Evolutionary conservation across 2,113 vertebrate genomes (phyloP).

Genomic region (Mobula birostris): DNA sequence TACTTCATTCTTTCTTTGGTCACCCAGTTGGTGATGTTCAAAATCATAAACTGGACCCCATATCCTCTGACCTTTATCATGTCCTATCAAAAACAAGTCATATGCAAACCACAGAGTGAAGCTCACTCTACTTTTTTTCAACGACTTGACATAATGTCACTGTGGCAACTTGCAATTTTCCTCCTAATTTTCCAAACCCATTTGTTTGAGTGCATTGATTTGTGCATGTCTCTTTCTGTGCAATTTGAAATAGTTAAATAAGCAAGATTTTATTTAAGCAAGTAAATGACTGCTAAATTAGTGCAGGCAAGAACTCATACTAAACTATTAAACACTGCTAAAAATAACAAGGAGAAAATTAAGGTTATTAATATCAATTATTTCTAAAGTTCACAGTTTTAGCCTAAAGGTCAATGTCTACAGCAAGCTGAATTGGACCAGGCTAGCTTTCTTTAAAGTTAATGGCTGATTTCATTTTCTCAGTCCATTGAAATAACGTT

Average conservation of each 20-base stretch:
- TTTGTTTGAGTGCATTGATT: neutral
- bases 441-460: neutral
- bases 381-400: conserved; percentile 9
- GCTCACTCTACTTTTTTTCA: neutral
- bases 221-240: neutral
- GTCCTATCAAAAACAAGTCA: neutral
- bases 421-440: neutral
- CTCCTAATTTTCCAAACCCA: neutral
- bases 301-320: neutral
- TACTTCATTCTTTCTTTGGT: too few relatives aligned
- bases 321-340: neutral
- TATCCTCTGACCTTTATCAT: too few relatives aligned
- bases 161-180: neutral
- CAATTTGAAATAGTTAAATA: neutral
- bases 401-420: neutral
- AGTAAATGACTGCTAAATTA: neutral
- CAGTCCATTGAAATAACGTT: neutral
- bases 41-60: too few relatives aligned
- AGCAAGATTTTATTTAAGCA: neutral
- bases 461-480: neutral
- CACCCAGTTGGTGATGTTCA: too few relatives aligned
- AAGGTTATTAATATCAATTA: conserved; percentile 19
- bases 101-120: neutral
- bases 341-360: conserved; percentile 17
- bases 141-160: neutral